phyloP scores from a whole-genome alignment of 2,888 invertebrate genomes.

The Lasioglossum villosulum region DNA sequence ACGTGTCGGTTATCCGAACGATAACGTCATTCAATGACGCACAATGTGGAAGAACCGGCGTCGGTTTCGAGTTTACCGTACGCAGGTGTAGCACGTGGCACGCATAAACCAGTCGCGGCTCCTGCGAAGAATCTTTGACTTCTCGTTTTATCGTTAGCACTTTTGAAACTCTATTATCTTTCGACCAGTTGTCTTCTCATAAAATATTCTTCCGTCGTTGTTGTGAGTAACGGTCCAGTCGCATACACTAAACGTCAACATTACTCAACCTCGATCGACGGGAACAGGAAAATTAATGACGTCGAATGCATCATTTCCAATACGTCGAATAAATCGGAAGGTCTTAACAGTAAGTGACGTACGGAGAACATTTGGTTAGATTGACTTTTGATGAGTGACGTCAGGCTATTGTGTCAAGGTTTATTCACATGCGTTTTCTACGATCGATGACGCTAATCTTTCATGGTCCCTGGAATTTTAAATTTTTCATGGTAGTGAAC shows the following conservation, averaged over 20 bases:
- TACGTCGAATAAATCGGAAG: not conserved
- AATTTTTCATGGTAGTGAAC: not conserved
- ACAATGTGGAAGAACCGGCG: slow-evolving; percentile 21
- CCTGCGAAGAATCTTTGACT: not conserved
- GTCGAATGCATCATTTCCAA: not conserved
- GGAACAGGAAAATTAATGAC: not conserved
- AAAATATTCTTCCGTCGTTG: not conserved
- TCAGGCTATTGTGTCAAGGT: not conserved
- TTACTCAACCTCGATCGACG: not conserved
- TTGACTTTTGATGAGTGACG: not conserved
- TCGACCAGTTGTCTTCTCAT: not conserved
- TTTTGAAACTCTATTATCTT: not conserved
- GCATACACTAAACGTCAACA: not conserved
- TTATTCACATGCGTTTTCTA: not conserved
- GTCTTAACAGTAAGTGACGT: not conserved
- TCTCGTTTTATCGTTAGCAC: not conserved
- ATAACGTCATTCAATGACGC: slow-evolving; percentile 36
- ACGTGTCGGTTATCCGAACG: slow-evolving; percentile 26
- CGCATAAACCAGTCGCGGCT: slow-evolving; percentile 5
- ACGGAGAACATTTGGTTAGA: not conserved
- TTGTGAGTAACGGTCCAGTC: not conserved
- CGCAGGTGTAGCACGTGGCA: slow-evolving; percentile 12
- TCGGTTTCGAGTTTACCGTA: slow-evolving; percentile 28
- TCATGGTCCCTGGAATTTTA: not conserved
- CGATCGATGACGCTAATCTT: not conserved